Evolutionary conservation across 2,113 vertebrate genomes (phyloP), one percentile per base, ranked within the genome.

Genomic region (Pomatorhinus ruficollis): DNA sequence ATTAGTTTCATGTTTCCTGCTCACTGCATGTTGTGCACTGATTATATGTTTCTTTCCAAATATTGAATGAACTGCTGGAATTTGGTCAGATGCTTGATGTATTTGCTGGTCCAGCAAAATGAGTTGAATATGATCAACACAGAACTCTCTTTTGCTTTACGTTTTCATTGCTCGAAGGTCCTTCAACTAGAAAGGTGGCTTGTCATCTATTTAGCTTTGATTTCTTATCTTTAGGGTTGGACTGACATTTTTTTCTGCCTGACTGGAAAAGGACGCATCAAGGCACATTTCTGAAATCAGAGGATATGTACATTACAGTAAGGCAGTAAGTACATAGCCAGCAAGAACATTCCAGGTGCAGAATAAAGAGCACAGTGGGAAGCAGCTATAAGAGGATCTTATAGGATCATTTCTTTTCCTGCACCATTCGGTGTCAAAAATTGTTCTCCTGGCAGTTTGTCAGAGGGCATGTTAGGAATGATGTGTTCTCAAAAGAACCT

Each of bases 41-140:
- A 91, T 91, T 85, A 95, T 52, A 91, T 68, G 66, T 93, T 97
- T 97, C 87, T 83, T 85, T 85, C 84, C 49, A 77, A 95, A 93
- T 50, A 49, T 11, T 89, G 82, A 57, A 53, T 49, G 71, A 89
- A 88, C 35, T 66, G 52, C 56, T 91, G 68, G 14, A 69, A 91
- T 89, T 72, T 91, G 47, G 60, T 96, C 63, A 93, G 74, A 70
- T 52, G 20, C 27, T 66, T 77, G 42, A 77, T 30, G 16, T n/a
- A 52, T 95, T 95, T 88, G 59, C 63, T 87, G 45, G 66, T 70
- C 87, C 75, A 87, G 87, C 66, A 95, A 87, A 90, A 76, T 10
- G 3, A 66, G 23, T 31, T 69, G 49, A 92, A 81, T 54, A 35
- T 16, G 49, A 86, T 74, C 70, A 89, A 59, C 50, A 76, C 9